Conservation (phyloP, 2,113 vertebrate species). For the Odocoileus virginianus region DNA sequence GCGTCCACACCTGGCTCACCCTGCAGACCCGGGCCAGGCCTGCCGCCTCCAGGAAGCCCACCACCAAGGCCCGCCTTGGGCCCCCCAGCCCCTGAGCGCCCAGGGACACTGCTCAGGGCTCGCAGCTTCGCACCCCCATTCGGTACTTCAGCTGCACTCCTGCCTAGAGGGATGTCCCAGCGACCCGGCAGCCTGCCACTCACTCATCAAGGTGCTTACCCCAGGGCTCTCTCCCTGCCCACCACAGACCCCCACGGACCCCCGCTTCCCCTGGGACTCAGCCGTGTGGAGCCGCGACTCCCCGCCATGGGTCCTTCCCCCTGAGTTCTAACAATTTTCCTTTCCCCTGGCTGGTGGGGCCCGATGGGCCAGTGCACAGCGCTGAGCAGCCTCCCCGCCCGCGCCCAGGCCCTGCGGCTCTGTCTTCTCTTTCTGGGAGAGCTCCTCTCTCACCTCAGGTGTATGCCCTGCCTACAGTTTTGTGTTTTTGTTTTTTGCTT, state of each 20-base stretch:
- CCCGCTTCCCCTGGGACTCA: not conserved
- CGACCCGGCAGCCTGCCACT: rapidly evolving
- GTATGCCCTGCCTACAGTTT: not conserved
- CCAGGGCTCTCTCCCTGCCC: not conserved
- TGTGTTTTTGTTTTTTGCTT: not conserved
- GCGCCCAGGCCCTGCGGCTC: not conserved
- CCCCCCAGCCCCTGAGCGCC: not conserved
- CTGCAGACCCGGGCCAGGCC: not conserved
- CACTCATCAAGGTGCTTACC: not conserved
- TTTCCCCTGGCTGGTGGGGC: not conserved
- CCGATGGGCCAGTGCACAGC: not conserved
- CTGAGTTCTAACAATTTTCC: not conserved
- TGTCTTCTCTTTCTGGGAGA: not conserved
- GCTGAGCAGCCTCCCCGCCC: not conserved
- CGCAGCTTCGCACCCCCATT: not conserved
- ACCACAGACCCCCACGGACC: not conserved
- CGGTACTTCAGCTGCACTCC: not conserved
- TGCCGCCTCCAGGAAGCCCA: not conserved
- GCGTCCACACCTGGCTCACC: not conserved
- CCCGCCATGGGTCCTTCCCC: not conserved
- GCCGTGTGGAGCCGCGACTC: too few species aligned
- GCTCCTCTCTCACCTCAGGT: not conserved
- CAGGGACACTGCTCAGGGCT: not conserved
- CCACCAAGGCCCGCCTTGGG: too few species aligned
- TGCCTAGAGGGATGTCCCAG: too few species aligned